Evolutionary conservation across 2,113 vertebrate species (phyloP).

Genomic region (Sapayoa aenigma): DNA sequence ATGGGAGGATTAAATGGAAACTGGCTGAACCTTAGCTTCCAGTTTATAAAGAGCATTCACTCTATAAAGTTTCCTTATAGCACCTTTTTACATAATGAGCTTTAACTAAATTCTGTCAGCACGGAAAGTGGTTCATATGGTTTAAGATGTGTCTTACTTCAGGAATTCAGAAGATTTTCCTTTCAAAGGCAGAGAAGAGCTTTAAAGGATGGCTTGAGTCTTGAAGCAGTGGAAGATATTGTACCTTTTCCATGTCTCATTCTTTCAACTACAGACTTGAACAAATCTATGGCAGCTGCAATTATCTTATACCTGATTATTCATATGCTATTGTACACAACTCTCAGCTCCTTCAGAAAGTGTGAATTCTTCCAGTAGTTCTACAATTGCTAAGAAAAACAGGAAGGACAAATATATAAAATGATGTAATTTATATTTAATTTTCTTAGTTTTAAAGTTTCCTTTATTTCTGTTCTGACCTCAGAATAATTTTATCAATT

Average conservation of each 20-base stretch:
- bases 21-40: conserved; percentile 54
- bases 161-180: conserved; percentile 47
- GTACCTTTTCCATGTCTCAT: background rate
- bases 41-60: conserved; percentile 65
- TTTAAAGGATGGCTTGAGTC: background rate
- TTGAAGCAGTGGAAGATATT: background rate
- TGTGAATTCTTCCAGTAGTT: background rate
- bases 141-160: conserved; percentile 59
- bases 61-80: conserved; percentile 68
- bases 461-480: background rate
- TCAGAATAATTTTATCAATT: background rate
- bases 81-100: conserved; percentile 69
- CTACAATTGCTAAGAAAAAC: background rate
- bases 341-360: background rate
- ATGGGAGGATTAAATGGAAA: conserved; percentile 71
- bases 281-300: background rate
- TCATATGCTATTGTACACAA: background rate
- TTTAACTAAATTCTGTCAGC: conserved; percentile 72
- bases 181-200: conserved; percentile 37
- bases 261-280: background rate
- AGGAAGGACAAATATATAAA: background rate
- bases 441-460: background rate
- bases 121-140: conserved; percentile 41
- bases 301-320: background rate
- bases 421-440: background rate